These are phyloP conservation scores for Periparus ater DNA, from an alignment of 2,797 vertebrate species.

Conservation along the genomic window DNA sequence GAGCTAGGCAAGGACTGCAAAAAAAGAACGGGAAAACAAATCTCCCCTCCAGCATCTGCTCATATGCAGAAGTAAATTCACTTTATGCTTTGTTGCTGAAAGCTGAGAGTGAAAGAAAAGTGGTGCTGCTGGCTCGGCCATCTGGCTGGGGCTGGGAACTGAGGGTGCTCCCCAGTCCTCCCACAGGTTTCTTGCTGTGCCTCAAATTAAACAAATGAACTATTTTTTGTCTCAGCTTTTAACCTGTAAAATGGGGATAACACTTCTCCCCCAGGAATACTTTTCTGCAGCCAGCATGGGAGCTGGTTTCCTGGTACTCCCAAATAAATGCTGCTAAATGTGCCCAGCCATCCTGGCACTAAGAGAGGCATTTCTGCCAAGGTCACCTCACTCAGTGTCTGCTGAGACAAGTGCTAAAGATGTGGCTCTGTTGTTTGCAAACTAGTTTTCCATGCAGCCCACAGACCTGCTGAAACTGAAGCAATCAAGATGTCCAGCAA, in stretches of 20 bases:
- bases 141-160: conserved; percentile 5
- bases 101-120: conserved; percentile 27
- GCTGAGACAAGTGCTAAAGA: background rate
- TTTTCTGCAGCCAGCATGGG: background rate
- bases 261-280: background rate
- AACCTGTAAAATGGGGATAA: background rate
- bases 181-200: background rate
- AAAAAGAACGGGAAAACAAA: conserved; percentile 39
- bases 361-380: background rate
- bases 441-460: background rate
- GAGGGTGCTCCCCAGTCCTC: background rate
- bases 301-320: background rate
- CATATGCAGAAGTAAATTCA: conserved; percentile 42
- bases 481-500: background rate
- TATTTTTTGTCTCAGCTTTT: background rate
- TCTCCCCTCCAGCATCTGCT: conserved; percentile 50
- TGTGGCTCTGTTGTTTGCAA: background rate
- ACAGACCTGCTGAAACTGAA: background rate
- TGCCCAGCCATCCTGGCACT: background rate
- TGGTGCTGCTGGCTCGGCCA: conserved; percentile 18
- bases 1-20: conserved; percentile 25
- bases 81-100: background rate
- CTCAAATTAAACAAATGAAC: conserved; percentile 7
- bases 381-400: background rate
- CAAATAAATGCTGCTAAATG: background rate